These are phyloP conservation scores for Crotalus viridis DNA, from an alignment of 2,113 vertebrate genomes.

Conservation along the genomic window DNA sequence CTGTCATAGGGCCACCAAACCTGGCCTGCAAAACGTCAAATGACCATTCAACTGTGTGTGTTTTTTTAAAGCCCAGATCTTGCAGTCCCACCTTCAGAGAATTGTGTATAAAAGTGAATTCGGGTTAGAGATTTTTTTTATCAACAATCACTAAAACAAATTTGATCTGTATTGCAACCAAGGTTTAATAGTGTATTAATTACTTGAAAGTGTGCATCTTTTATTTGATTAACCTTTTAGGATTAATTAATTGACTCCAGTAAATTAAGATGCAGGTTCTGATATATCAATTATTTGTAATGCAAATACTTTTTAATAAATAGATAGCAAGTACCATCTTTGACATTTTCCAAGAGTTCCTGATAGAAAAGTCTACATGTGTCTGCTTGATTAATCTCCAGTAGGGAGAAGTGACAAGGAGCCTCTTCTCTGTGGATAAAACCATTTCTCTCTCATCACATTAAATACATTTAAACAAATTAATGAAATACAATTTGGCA, in stretches of 20 bases:
- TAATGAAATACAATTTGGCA: constrained; percentile 56
- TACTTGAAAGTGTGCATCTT: neutral
- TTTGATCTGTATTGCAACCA: neutral
- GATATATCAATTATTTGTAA: neutral
- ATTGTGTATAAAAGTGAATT: neutral
- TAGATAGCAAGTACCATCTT: neutral
- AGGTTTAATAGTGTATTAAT: neutral
- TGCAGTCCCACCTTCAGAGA: neutral
- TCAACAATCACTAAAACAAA: neutral
- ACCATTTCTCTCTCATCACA: constrained; percentile 36
- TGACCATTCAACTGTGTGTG: neutral
- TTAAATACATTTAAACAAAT: constrained; percentile 54
- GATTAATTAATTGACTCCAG: neutral
- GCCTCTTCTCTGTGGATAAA: constrained; percentile 24
- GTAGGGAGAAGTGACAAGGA: rapidly evolving
- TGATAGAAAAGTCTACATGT: neutral
- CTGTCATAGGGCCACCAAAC: neutral
- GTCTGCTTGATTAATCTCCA: neutral
- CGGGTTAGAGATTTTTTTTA: neutral
- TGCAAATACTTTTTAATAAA: neutral
- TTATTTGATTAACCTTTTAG: neutral
- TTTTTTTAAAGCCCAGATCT: neutral
- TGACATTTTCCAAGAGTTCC: neutral
- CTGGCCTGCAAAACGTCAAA: neutral
- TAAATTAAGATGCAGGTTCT: constrained; percentile 2